Conservation (phyloP, 2,797 vertebrate species). For the Percopsis omiscomaycus region DNA sequence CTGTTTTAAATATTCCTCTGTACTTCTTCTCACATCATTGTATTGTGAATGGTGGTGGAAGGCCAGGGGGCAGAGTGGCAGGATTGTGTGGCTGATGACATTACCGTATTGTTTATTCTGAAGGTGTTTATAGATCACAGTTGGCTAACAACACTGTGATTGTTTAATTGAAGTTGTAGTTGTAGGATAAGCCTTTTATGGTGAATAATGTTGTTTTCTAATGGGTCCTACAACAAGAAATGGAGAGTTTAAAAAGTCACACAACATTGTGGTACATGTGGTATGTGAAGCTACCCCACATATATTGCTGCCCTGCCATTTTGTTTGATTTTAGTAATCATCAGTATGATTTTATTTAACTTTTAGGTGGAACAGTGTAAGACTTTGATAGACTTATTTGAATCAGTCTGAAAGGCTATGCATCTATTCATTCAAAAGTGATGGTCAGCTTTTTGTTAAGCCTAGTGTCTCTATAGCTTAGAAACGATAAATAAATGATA, state of each 20-base stretch:
- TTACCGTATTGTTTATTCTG: constrained; percentile 11
- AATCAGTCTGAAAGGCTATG: neutral
- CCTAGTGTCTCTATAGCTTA: too few relatives aligned
- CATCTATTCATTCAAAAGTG: too few relatives aligned
- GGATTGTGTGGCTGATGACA: constrained; percentile 15
- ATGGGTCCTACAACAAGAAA: too few relatives aligned
- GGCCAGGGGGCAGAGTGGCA: constrained; percentile 25
- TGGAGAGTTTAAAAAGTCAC: too few relatives aligned
- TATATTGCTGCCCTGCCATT: constrained; percentile 7
- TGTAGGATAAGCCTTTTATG: too few relatives aligned
- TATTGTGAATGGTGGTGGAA: constrained; percentile 17
- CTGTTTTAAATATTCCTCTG: constrained; percentile 28
- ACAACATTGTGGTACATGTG: neutral
- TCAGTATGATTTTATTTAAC: neutral
- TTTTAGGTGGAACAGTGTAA: constrained; percentile 4
- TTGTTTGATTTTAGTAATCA: constrained; percentile 16
- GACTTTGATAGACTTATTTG: constrained; percentile 13
- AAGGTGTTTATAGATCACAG: too few relatives aligned
- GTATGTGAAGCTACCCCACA: constrained; percentile 5
- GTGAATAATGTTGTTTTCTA: too few relatives aligned
- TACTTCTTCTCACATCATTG: constrained; percentile 30
- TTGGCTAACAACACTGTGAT: too few relatives aligned
- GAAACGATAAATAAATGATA: too few relatives aligned
- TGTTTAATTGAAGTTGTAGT: too few relatives aligned
- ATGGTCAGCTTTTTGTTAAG: too few relatives aligned